Evolutionary conservation across 2,113 vertebrate genomes (phyloP).

Genomic region (Perognathus longimembris): DNA sequence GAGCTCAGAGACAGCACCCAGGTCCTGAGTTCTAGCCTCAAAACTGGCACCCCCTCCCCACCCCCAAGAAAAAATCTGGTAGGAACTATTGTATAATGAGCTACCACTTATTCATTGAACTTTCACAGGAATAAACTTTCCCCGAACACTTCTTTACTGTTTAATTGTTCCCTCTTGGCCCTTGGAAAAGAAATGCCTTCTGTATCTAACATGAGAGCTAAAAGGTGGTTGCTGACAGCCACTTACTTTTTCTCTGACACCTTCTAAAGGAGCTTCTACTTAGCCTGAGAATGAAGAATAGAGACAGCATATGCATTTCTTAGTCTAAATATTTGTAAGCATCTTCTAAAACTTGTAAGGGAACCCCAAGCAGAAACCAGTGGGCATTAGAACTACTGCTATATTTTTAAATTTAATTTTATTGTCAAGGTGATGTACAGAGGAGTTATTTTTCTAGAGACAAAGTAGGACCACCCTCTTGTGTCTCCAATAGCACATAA

Average conservation of each 20-base stretch:
- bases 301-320: not conserved
- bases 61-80: not conserved
- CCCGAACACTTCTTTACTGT: not conserved
- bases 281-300: not conserved
- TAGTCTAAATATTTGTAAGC: not conserved
- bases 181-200: not conserved
- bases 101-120: not conserved
- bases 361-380: conserved; percentile 29
- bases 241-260: not conserved
- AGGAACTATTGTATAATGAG: not conserved
- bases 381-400: conserved; percentile 5
- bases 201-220: not conserved
- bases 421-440: no score
- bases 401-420: no score
- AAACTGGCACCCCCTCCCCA: no score
- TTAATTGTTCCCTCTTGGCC: not conserved
- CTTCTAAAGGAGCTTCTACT: not conserved
- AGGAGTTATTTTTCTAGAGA: not conserved
- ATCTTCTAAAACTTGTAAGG: conserved; percentile 14
- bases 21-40: no score
- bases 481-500: not conserved
- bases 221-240: not conserved
- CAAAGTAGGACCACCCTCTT: not conserved
- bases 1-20: no score
- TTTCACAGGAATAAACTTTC: not conserved